These are phyloP conservation scores for Piscicola geometra DNA, from an alignment of 2,888 invertebrate species.

Conservation along the genomic window DNA sequence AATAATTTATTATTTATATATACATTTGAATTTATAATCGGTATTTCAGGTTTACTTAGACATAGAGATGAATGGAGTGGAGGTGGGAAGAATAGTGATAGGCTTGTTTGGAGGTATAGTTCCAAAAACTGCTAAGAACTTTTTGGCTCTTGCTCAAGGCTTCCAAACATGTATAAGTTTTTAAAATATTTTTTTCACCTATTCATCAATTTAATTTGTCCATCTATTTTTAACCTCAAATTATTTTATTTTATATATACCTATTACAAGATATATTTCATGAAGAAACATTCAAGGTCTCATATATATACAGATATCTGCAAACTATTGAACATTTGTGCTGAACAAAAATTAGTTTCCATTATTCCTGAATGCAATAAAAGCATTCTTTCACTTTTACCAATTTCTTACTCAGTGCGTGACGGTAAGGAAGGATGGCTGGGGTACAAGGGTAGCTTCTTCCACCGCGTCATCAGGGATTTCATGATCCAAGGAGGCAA, in stretches of 20 bases:
- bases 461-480: conserved; percentile 81
- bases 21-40: too few species aligned
- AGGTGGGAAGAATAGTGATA: conserved; percentile 62
- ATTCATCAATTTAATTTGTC: too few species aligned
- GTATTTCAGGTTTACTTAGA: conserved; percentile 76
- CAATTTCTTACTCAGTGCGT: too few species aligned
- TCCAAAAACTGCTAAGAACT: conserved; percentile 79
- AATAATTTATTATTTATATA: too few species aligned
- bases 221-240: too few species aligned
- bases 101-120: conserved; percentile 91
- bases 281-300: conserved; percentile 29
- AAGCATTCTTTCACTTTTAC: background rate
- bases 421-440: conserved; percentile 30
- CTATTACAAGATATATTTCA: too few species aligned
- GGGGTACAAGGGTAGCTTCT: conserved; percentile 70
- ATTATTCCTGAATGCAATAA: too few species aligned
- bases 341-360: too few species aligned
- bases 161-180: background rate
- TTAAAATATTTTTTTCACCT: too few species aligned
- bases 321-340: too few species aligned
- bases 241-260: too few species aligned
- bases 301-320: too few species aligned
- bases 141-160: conserved; percentile 50
- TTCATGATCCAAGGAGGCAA: conserved; percentile 94
- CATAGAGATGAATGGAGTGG: conserved; percentile 70